Evolutionary conservation across 53 echinoderm and acorn worm genomes (phyloP).

Genomic region (Patiria pectinifera): DNA sequence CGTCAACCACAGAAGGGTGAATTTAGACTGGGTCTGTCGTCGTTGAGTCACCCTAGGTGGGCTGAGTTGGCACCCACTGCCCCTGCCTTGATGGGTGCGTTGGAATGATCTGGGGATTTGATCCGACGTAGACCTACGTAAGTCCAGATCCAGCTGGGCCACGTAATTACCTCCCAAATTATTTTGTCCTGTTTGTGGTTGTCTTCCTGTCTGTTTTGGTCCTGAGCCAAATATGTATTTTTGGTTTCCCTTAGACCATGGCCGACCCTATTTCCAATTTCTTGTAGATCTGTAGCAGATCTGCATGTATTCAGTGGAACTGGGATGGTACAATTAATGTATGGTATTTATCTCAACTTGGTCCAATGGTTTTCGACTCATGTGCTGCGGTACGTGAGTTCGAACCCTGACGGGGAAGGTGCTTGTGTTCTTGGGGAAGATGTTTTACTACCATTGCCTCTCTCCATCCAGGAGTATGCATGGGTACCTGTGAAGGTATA

Average conservation of each 20-base stretch:
- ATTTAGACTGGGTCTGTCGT: background rate
- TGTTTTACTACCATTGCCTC: too few species aligned
- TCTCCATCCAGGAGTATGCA: too few species aligned
- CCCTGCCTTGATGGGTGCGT: background rate
- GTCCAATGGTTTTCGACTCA: too few species aligned
- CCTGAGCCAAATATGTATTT: background rate
- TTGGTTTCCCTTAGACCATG: background rate
- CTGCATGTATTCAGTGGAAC: too few species aligned
- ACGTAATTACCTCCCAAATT: constrained; percentile 11
- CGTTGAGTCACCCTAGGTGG: constrained; percentile 52
- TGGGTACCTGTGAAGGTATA: too few species aligned
- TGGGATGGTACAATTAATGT: too few species aligned
- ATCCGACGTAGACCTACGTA: constrained; percentile 33
- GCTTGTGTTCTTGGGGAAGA: too few species aligned
- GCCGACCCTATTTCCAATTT: background rate
- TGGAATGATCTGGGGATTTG: constrained; percentile 35
- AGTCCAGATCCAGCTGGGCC: background rate
- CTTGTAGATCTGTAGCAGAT: too few species aligned
- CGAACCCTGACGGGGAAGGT: too few species aligned
- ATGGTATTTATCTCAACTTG: too few species aligned
- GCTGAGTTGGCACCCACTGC: constrained; percentile 44
- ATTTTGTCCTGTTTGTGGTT: constrained; percentile 45
- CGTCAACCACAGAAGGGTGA: constrained; percentile 19
- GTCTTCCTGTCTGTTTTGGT: constrained; percentile 8
- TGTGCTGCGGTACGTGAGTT: too few species aligned